Conservation (phyloP, 2,888 invertebrate genomes). For the Ectemnius lituratus region DNA sequence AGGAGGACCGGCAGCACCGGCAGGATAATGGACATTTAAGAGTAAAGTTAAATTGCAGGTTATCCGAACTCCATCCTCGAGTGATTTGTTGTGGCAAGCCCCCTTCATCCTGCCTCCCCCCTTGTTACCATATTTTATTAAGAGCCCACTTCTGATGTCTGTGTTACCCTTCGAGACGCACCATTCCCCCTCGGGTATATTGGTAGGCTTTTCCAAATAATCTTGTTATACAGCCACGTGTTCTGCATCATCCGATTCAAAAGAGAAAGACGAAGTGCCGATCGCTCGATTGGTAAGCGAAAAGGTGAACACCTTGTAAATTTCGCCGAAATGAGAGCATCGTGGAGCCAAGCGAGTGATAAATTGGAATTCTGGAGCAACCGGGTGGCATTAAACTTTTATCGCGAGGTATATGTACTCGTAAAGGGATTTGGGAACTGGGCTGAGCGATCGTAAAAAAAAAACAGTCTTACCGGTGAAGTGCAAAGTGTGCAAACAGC, state of each 20-base stretch:
- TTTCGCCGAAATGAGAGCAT: neutral
- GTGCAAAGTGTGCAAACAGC: neutral
- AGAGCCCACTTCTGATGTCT: conserved; percentile 1
- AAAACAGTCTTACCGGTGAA: neutral
- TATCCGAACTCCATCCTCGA: conserved; percentile 17
- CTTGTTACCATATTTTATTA: conserved; percentile 22
- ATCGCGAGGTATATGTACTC: conserved; percentile 7
- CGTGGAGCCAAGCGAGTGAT: neutral
- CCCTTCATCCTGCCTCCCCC: conserved; percentile 20
- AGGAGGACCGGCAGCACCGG: neutral
- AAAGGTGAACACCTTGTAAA: too few relatives aligned
- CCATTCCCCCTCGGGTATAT: too few relatives aligned
- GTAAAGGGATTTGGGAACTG: neutral
- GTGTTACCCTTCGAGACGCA: neutral
- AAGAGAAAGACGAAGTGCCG: too few relatives aligned
- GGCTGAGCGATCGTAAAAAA: conserved; percentile 5
- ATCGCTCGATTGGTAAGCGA: too few relatives aligned
- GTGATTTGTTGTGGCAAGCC: conserved; percentile 32
- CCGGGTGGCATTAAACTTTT: conserved; percentile 7
- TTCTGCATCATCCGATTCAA: too few relatives aligned
- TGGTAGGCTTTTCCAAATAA: too few relatives aligned
- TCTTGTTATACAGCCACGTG: too few relatives aligned
- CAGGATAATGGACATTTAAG: conserved; percentile 38
- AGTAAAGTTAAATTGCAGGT: conserved; percentile 42
- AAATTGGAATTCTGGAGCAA: conserved; percentile 7